phyloP scores from a whole-genome alignment of 2,113 vertebrate genomes.

The Tragelaphus strepsiceros region DNA sequence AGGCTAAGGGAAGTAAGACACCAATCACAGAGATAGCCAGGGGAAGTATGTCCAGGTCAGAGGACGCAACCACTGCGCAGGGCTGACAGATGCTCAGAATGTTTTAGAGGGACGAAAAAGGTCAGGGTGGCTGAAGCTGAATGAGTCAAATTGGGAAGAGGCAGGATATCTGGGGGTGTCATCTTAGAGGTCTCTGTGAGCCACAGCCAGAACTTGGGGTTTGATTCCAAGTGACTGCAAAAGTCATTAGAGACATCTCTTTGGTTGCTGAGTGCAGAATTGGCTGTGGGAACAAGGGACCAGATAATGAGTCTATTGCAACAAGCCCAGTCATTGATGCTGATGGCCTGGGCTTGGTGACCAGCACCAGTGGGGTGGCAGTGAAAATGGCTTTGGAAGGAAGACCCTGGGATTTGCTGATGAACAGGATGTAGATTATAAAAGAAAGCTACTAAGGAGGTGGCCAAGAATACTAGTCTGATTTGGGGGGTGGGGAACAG shows the following conservation, averaged over 20 bases:
- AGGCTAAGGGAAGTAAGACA: not conserved
- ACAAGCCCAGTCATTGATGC: not conserved
- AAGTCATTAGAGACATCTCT: not conserved
- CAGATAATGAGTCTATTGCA: not conserved
- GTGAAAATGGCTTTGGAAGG: not conserved
- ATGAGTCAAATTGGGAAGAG: not conserved
- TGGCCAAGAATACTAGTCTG: not conserved
- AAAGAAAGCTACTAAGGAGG: not conserved
- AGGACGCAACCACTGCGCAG: not conserved
- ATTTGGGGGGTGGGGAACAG: not conserved
- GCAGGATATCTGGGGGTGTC: not conserved
- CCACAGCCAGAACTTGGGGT: not conserved
- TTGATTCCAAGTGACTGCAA: not conserved
- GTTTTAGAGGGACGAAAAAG: not conserved
- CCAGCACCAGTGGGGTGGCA: not conserved
- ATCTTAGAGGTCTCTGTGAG: not conserved
- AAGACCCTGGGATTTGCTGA: not conserved
- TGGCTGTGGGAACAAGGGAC: not conserved
- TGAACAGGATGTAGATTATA: not conserved
- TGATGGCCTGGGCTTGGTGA: accelerated
- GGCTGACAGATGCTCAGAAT: not conserved
- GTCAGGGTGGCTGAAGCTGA: not conserved
- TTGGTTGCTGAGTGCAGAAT: not conserved
- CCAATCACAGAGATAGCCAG: accelerated
- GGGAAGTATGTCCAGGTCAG: not conserved